Percentiles rank a stretch among this genome's conserved stretches.
phyloP scores from a whole-genome alignment of 2,797 vertebrate species.

The Apodemus agrarius region DNA sequence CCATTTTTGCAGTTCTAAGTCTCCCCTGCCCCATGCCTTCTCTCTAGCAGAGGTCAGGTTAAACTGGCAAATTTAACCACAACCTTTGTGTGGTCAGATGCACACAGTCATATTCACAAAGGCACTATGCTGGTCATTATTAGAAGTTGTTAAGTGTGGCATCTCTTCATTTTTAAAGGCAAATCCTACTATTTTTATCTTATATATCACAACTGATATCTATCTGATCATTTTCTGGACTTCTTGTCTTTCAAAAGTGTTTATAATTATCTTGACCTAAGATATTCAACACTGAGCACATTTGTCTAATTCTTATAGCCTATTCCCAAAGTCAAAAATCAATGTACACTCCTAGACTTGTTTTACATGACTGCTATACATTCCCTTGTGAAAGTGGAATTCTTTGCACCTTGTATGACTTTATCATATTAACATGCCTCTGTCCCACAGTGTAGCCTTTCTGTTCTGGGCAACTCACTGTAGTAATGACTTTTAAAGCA shows the following conservation, averaged over 20 bases:
- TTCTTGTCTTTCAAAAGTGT: neutral
- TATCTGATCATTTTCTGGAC: neutral
- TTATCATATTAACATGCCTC: neutral
- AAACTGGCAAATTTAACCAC: neutral
- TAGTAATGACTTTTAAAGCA: neutral
- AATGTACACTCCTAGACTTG: neutral
- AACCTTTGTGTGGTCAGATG: neutral
- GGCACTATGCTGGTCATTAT: neutral
- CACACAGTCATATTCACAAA: neutral
- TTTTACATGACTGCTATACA: neutral
- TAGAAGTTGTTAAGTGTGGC: neutral
- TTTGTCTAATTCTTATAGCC: neutral
- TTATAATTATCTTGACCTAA: neutral
- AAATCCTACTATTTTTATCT: neutral
- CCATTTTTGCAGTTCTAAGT: neutral
- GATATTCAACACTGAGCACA: neutral
- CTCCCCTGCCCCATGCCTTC: neutral
- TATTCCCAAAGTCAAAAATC: neutral
- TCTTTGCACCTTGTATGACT: neutral
- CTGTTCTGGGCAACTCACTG: neutral
- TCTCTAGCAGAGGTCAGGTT: neutral
- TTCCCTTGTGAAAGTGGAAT: neutral
- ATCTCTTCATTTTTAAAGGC: slow-evolving; percentile 26
- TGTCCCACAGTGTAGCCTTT: neutral
- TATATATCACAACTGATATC: neutral